Base-by-base conservation (phyloP, 1,140 invertebrate species). In the Heliconius hewitsoni region DNA sequence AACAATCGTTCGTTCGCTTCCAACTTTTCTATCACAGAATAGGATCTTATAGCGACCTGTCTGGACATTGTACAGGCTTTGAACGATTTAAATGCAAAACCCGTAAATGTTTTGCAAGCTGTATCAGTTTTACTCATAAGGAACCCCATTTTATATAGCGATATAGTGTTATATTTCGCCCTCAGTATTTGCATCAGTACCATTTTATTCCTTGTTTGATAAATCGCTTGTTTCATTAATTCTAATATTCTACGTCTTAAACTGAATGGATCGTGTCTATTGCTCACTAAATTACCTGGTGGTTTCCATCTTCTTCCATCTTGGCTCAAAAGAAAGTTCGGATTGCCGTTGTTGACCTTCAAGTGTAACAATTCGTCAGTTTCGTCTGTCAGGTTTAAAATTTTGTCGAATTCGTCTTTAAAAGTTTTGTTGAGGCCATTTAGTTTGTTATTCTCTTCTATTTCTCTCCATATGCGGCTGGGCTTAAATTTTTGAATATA, bases 101-200 rank as follows among this genome's bases (percentile, higher is more conserved):
- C 79, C 1, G 75, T 52, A 46, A 85, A 89, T 9, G 74, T 85
- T 60, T 86, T 90, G 37, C 82, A 82, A 0, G 82, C 77, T 13
- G 50, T 80, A 66, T 90, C 89, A 13, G 85, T 83, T 80, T 87
- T 89, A 37, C 81, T 85, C 72, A 87, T 85, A 1, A 90, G 46
- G 42, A 86, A 89, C 0, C 89, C 89, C 88, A 91, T 91, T 79
- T 88, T 91, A 70, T 89, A 91, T 6, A 91, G 30, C 0, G 87
- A 83, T 8, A 73, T 73, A 0, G 37, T 74, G 27, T 55, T 78
- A 39, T 84, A 87, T 46, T 83, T 81, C 0, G 76, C 71, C 57
- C 88, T 83, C 5, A 82, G 13, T 0, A 76, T 30, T 52, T 89
- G 89, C 89, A 89, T 89, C 1, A 84, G 74, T 1, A 82, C 74